Evolutionary conservation across 1,140 invertebrate genomes (phyloP).

Genomic region (Thereuonema tuberculata): DNA sequence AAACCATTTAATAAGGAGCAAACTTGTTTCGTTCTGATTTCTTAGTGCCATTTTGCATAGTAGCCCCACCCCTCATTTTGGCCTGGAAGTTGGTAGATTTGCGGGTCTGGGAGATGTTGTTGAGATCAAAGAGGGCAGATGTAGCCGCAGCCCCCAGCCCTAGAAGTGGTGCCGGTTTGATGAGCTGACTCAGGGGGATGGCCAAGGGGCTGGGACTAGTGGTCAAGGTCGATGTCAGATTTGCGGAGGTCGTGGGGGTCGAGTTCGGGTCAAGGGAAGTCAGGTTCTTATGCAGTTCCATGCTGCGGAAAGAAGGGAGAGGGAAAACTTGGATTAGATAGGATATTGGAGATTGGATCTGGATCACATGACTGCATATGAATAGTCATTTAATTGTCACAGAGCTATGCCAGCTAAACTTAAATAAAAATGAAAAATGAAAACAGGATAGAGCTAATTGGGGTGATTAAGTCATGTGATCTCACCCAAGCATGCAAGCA

Average conservation of each 20-base stretch:
- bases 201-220: constrained; percentile 53
- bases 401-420: no score
- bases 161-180: constrained; percentile 70
- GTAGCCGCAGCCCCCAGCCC: constrained; percentile 51
- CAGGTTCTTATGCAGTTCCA: constrained; percentile 97
- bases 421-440: no score
- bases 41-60: constrained; percentile 42
- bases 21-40: constrained; percentile 74
- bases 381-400: not conserved
- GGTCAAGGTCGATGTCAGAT: constrained; percentile 30
- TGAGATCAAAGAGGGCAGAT: constrained; percentile 61
- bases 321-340: constrained; percentile 13
- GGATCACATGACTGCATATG: not conserved
- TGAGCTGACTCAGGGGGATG: constrained; percentile 77
- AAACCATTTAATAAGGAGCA: constrained; percentile 58
- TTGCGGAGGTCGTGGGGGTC: constrained; percentile 39
- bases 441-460: not conserved
- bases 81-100: constrained; percentile 53
- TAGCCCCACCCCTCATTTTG: constrained; percentile 48
- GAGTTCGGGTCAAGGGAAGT: constrained; percentile 39
- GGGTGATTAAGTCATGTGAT: not conserved
- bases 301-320: constrained; percentile 47
- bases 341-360: constrained; percentile 1
- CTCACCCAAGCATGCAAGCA: constrained; percentile 5
- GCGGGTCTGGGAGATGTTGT: constrained; percentile 53